Percentiles rank a stretch among this genome's conserved stretches.
These are phyloP conservation scores for Tychaedon coryphoeus DNA, from an alignment of 2,113 vertebrate species.

Conservation along the genomic window DNA sequence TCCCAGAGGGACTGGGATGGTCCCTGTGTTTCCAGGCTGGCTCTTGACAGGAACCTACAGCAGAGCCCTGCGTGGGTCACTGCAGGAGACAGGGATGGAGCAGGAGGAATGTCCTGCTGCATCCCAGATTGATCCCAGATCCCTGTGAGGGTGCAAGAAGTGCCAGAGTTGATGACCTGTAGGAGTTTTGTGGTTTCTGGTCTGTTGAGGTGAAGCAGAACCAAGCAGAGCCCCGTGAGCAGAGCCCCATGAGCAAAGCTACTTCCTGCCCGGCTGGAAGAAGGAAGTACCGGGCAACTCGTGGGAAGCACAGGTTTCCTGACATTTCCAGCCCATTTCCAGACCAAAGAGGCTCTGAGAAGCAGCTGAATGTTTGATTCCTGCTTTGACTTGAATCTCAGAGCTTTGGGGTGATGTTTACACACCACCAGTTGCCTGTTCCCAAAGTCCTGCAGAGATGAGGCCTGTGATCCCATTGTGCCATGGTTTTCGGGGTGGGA, in stretches of 20 bases:
- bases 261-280: not conserved
- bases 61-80: not conserved
- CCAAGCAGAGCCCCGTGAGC: not conserved
- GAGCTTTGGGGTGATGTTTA: conserved; percentile 56
- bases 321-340: conserved; percentile 4
- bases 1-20: not conserved
- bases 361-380: conserved; percentile 27
- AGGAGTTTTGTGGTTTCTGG: not conserved
- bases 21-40: not conserved
- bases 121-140: not conserved
- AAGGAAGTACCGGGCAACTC: not conserved
- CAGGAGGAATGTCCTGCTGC: not conserved
- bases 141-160: not conserved
- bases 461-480: not conserved
- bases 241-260: not conserved
- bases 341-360: conserved; percentile 61
- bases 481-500: not conserved
- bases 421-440: not conserved
- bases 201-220: not conserved
- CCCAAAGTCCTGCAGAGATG: not conserved
- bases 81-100: not conserved
- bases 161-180: not conserved
- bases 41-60: not conserved
- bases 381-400: conserved; percentile 33
- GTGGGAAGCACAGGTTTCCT: not conserved